Evolutionary conservation across 2,888 invertebrate species (phyloP).

Genomic region (Toxonevra muliebris): DNA sequence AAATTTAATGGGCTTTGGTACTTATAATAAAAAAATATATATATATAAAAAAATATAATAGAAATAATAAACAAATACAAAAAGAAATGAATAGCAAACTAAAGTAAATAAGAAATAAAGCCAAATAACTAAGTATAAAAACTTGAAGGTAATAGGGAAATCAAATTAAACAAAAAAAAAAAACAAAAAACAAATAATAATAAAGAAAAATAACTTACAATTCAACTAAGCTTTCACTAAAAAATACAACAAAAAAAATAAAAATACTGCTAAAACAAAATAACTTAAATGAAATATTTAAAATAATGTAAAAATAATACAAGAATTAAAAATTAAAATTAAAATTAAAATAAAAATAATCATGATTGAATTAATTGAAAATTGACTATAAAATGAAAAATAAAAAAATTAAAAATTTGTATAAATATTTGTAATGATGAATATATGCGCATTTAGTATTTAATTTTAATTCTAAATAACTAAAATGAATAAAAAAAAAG

Average conservation of each 20-base stretch:
- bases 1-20: too few species aligned
- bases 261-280: neutral
- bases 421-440: neutral
- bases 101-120: neutral
- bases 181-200: neutral
- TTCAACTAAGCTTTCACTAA: neutral
- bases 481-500: conserved; percentile 17
- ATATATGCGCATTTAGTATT: conserved; percentile 2
- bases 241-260: neutral
- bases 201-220: neutral
- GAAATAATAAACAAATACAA: too few species aligned
- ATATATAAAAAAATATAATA: too few species aligned
- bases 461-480: conserved; percentile 3
- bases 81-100: neutral
- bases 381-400: neutral
- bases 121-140: neutral
- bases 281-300: neutral
- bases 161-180: neutral
- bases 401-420: neutral
- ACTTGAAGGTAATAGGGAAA: neutral
- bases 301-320: neutral
- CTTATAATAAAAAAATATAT: too few species aligned
- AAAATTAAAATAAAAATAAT: neutral
- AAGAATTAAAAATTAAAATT: neutral
- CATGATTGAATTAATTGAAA: neutral